Base-by-base conservation (phyloP, 2,113 vertebrate species). In the Carettochelys insculpta region DNA sequence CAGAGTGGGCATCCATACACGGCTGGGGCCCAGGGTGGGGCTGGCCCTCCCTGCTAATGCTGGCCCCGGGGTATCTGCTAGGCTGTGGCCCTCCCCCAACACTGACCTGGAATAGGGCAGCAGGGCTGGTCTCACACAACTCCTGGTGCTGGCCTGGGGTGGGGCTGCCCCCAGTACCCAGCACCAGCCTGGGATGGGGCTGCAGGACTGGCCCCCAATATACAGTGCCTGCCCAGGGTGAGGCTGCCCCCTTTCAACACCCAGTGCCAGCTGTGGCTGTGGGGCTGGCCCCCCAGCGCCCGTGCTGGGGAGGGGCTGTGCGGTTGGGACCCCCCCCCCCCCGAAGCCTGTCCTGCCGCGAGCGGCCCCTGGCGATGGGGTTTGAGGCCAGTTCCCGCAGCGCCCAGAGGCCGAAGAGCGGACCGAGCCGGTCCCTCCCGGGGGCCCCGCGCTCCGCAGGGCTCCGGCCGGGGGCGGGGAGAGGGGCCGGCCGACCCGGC, bases 111-210 rank as follows among this genome's bases (percentile, higher is more conserved):
- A 19, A 34, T 19, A 17, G 38, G 71, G 83, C 17, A 19, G 22
- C 4, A 17, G 38, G 65, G n/a, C 0, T 1, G 25, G n/a, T 38
- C n/a, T 77, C 6, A 54, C n/a, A 5, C 41, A 34, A 0, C 1
- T 29, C 1, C 34, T 47, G 12, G 34, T 43, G 43, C 11, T 56
- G 19, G 51, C 53, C 52, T 24, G 53, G 22, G 53, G 9, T 54
- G 53, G 52, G 22, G 52, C 52, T 53, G 52, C 24, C 52, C 8
- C 52, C 52, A 6, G 20, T 50, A 20, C 8, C 52, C 52, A 20
- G 20, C 20, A 24, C 52, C 4, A 8, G 58, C 58, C 58, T 31
- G 29, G 58, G 31, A 12, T 34, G 6, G 50, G 68, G 83, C 34
- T 48, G 14, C 9, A 22, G 52, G 52, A 22, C 52, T 53, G 8